Base-by-base conservation (phyloP, 2,113 vertebrate genomes). In the Sporophila hypoxantha region DNA sequence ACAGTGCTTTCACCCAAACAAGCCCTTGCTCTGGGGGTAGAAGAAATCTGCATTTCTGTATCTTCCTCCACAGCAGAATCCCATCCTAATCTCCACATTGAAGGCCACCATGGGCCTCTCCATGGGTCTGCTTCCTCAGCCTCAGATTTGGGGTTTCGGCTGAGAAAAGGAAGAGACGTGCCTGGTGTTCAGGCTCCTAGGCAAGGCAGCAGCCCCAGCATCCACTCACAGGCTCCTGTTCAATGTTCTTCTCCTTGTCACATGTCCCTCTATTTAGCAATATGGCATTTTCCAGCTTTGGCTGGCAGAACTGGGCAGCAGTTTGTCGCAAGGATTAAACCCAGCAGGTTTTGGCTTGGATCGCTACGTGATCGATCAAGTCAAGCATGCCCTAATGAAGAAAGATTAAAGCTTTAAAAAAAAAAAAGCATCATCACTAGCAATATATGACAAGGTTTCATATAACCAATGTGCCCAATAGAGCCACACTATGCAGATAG, bases 401-500 rank as follows among this genome's bases (percentile, higher is more conserved):
- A 87, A 87, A 91, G 34, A 82, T 36, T 69, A 82, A 87, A 69
- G 32, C 50, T 87, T 82, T 8, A 14, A 46, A 77, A 82, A 74
- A 73, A 73, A 42, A 32, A 53, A 59, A 11, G 44, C 21, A 41
- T 49, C 79, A 46, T 65, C 14, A 52, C 59, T 87, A 55, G 42
- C 17, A 52, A 39, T 30, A 36, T 42, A 29, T 34, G 39, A 61
- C 66, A 79, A 75, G 3, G 8, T 26, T 55, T 82, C 59, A 22
- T 29, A 56, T 64, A 67, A 14, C 37, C 62, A 60, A 41, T 36
- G 34, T 21, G 32, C 13, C 47, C 26, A 59, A 37, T 19, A 77
- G 75, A 86, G 41, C 4, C 30, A 29, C 1, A 0, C 46, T 76
- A 30, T 53, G 5, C 37, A 73, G 18, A 52, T 4, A 61, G 13